phyloP scores from a whole-genome alignment of 1,140 invertebrate species.

The Steinernema khuongi region DNA sequence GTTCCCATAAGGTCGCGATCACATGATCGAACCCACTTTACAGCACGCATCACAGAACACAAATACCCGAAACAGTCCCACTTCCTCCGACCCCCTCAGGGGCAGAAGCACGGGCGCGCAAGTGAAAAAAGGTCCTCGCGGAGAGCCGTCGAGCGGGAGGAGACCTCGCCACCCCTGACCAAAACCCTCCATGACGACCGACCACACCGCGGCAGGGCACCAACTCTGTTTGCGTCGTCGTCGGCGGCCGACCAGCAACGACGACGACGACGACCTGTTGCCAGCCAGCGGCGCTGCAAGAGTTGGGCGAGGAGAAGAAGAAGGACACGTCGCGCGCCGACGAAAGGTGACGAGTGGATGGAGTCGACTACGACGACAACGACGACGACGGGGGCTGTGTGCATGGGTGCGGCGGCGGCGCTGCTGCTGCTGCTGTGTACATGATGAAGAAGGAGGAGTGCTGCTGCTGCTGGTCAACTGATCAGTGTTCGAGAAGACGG shows the following conservation, averaged over 20 bases:
- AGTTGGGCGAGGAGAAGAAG: not conserved
- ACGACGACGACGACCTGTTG: not conserved
- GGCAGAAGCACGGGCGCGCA: no score
- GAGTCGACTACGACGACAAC: no score
- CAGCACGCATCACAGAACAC: not conserved
- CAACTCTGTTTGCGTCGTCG: not conserved
- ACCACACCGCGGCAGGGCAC: not conserved
- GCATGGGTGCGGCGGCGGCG: no score
- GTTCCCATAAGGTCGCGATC: not conserved
- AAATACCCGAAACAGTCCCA: not conserved
- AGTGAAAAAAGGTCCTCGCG: no score
- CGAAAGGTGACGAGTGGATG: not conserved
- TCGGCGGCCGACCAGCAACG: not conserved
- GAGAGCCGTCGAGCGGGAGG: no score
- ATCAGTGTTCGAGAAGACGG: no score
- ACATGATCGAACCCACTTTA: not conserved
- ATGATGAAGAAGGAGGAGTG: no score
- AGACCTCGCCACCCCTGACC: no score
- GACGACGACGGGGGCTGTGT: not conserved
- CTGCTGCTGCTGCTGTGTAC: no score
- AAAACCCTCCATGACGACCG: conserved; percentile 12
- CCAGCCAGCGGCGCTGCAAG: conserved; percentile 8
- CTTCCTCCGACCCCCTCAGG: no score
- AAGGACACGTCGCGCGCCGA: conserved; percentile 7
- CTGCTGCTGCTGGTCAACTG: no score